Conservation (phyloP, 2,797 vertebrate species). For the Mallotus villosus region DNA sequence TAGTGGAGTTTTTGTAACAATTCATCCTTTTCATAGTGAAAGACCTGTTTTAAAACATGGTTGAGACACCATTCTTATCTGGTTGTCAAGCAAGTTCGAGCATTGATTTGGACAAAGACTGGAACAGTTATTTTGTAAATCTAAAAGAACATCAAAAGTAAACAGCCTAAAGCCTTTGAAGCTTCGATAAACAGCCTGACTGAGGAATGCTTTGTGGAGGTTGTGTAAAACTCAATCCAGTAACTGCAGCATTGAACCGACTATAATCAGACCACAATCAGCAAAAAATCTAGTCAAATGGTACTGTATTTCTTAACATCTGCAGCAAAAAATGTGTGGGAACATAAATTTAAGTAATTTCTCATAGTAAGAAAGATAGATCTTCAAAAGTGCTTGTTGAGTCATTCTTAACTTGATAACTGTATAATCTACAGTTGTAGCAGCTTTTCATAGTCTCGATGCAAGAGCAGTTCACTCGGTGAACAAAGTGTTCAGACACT, state of each 20-base stretch:
- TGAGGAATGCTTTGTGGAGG: neutral
- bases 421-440: neutral
- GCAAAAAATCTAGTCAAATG: neutral
- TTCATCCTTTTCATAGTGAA: neutral
- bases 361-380: no score
- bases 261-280: neutral
- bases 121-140: no score
- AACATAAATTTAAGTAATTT: neutral
- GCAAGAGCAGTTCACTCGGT: neutral
- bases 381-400: neutral
- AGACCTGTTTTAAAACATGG: neutral
- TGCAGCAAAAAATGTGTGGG: no score
- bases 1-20: neutral
- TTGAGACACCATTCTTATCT: neutral
- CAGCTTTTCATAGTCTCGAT: no score
- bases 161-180: neutral
- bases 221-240: neutral
- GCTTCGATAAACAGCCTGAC: neutral
- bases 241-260: neutral
- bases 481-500: slow-evolving; percentile 47
- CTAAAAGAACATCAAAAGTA: no score
- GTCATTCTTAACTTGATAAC: neutral
- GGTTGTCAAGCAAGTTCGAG: neutral
- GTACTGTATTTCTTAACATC: no score
- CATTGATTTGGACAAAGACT: neutral